Percentiles rank a stretch among this genome's conserved stretches.
phyloP scores from a whole-genome alignment of 2,888 invertebrate genomes.

The Aromia moschata region DNA sequence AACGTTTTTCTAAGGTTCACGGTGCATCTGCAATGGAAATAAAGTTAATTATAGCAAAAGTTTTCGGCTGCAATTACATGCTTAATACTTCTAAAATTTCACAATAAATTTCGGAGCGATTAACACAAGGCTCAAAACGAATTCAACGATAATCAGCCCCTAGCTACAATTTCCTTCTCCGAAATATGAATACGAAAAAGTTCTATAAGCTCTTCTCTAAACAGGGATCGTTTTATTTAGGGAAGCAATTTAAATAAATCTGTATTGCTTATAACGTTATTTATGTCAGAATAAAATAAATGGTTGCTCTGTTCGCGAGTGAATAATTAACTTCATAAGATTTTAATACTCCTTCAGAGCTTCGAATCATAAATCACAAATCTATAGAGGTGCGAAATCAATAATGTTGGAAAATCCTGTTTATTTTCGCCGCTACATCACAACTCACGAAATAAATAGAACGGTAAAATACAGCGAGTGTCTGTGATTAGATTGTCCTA shows the following conservation, averaged over 20 bases:
- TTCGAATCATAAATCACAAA: too few species aligned
- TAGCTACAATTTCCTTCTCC: neutral
- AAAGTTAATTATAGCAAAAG: neutral
- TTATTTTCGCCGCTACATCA: too few species aligned
- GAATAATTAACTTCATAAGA: neutral
- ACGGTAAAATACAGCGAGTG: too few species aligned
- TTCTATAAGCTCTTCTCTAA: neutral
- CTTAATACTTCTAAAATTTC: neutral
- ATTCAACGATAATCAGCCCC: neutral
- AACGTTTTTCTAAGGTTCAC: constrained; percentile 11
- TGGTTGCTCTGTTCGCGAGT: too few species aligned
- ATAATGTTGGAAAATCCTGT: too few species aligned
- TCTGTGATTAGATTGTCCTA: too few species aligned
- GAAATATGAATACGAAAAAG: neutral
- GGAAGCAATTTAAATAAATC: neutral
- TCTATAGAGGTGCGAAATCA: too few species aligned
- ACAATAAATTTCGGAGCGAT: neutral
- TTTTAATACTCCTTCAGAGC: too few species aligned
- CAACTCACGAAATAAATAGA: too few species aligned
- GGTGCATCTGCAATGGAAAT: constrained; percentile 17
- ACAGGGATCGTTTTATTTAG: neutral
- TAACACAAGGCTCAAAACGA: neutral
- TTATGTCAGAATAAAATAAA: too few species aligned
- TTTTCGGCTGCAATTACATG: neutral
- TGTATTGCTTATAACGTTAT: neutral